Percentiles rank a stretch among this genome's conserved stretches.
Conservation (phyloP, 2,888 invertebrate genomes). For the Sericinus montela region DNA sequence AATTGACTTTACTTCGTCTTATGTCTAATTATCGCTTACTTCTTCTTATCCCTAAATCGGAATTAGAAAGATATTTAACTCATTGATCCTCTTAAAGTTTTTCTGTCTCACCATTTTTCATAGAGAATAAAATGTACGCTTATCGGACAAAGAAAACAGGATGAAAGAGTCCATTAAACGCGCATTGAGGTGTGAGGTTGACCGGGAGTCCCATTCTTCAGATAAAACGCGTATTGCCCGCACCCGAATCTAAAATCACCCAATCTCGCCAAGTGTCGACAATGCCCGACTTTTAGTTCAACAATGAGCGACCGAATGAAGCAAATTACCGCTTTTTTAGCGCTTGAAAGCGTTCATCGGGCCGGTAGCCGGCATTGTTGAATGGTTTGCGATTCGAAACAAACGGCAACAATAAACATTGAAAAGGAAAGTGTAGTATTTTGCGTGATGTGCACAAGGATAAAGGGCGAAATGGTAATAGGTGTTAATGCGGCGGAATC, state of each 20-base stretch:
- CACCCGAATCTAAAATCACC: constrained; percentile 73
- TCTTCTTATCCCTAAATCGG: no score
- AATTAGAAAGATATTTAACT: no score
- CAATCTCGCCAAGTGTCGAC: constrained; percentile 73
- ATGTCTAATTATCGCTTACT: no score
- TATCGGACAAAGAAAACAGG: constrained; percentile 28
- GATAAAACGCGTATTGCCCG: constrained; percentile 43
- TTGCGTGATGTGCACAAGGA: constrained; percentile 59
- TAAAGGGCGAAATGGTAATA: constrained; percentile 60
- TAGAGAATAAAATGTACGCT: constrained; percentile 16
- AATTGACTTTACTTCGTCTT: no score
- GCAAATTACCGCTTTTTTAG: constrained; percentile 74
- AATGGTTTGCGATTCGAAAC: constrained; percentile 73
- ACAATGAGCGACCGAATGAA: constrained; percentile 67
- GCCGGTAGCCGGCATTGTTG: constrained; percentile 57
- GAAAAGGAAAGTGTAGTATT: constrained; percentile 76
- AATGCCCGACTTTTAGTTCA: constrained; percentile 71
- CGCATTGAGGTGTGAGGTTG: constrained; percentile 49
- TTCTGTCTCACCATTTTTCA: background rate
- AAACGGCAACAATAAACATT: constrained; percentile 77
- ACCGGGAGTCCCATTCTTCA: constrained; percentile 29
- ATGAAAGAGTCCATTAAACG: constrained; percentile 50
- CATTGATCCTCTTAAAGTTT: background rate
- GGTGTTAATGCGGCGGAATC: constrained; percentile 71
- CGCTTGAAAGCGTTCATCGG: constrained; percentile 52